Percentiles rank a stretch among this genome's conserved stretches.
phyloP scores from a whole-genome alignment of 2,797 vertebrate species.

The Leptatherina wallacei region DNA sequence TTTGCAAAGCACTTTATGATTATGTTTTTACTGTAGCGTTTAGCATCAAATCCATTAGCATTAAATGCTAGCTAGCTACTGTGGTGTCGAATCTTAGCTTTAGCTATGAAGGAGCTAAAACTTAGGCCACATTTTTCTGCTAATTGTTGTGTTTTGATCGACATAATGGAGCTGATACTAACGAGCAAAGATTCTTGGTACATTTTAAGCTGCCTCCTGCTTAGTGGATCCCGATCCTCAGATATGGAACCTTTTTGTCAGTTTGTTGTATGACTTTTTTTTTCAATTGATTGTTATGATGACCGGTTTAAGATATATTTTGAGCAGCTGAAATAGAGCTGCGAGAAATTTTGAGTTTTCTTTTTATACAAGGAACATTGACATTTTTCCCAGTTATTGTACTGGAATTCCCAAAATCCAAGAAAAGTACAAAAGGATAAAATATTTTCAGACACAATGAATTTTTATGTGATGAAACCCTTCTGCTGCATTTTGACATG shows the following conservation, averaged over 20 bases:
- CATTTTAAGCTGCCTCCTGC: background rate
- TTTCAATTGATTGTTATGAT: too few species aligned
- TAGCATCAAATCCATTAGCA: background rate
- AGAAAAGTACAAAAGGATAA: conserved; percentile 15
- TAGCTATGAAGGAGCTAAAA: background rate
- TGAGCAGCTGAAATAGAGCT: background rate
- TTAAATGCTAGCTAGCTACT: background rate
- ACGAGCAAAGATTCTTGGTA: background rate
- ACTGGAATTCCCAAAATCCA: conserved; percentile 9
- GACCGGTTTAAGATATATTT: too few species aligned
- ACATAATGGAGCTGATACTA: background rate
- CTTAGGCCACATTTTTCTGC: too few species aligned
- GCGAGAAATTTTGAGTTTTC: background rate
- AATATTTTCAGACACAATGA: background rate
- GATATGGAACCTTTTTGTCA: background rate
- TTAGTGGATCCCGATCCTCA: background rate
- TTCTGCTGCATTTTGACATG: background rate
- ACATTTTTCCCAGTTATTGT: background rate
- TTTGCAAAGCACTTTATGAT: too few species aligned
- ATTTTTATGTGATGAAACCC: background rate
- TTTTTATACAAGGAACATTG: too few species aligned
- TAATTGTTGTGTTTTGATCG: background rate
- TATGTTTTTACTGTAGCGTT: background rate
- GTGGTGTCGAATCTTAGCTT: background rate
- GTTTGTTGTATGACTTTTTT: too few species aligned